These are phyloP conservation scores for Kryptolebias ocellatus DNA, from an alignment of 2,797 vertebrate genomes.

Conservation along the genomic window DNA sequence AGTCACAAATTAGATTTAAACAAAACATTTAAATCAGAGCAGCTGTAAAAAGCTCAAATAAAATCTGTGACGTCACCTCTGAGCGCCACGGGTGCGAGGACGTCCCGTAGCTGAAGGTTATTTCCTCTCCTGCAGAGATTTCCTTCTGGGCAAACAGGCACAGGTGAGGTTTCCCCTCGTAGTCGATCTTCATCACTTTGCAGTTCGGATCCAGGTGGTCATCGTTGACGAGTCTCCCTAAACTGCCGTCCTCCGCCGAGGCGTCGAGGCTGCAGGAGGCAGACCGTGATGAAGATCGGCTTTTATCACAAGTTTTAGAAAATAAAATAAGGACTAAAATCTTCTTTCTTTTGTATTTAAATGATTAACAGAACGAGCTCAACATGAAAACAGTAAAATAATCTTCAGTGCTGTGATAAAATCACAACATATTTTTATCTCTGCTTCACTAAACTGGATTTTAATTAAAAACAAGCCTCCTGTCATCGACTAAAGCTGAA, in stretches of 20 bases:
- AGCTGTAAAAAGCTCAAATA: not conserved
- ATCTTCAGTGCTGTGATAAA: too few species aligned
- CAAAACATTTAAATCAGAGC: not conserved
- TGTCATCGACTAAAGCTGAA: too few species aligned
- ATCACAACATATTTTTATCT: too few species aligned
- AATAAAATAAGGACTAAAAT: too few species aligned
- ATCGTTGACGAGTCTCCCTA: conserved; percentile 55
- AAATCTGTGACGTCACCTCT: not conserved
- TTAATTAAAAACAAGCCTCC: too few species aligned
- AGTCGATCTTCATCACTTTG: conserved; percentile 30
- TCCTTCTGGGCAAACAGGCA: conserved; percentile 52
- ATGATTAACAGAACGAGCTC: too few species aligned
- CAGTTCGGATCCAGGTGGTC: conserved; percentile 50
- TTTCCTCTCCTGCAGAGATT: conserved; percentile 48
- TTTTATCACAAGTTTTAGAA: not conserved
- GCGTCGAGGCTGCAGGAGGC: conserved; percentile 40
- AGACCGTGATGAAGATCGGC: not conserved
- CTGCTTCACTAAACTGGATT: too few species aligned
- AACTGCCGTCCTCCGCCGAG: conserved; percentile 20
- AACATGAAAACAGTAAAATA: too few species aligned
- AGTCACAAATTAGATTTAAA: not conserved
- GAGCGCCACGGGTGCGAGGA: conserved; percentile 34
- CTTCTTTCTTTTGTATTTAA: too few species aligned
- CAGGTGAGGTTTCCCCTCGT: conserved; percentile 42
- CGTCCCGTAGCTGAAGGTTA: conserved; percentile 48